These are phyloP conservation scores for Aspiorhynchus laticeps DNA, from an alignment of 2,113 vertebrate genomes.

Conservation along the genomic window DNA sequence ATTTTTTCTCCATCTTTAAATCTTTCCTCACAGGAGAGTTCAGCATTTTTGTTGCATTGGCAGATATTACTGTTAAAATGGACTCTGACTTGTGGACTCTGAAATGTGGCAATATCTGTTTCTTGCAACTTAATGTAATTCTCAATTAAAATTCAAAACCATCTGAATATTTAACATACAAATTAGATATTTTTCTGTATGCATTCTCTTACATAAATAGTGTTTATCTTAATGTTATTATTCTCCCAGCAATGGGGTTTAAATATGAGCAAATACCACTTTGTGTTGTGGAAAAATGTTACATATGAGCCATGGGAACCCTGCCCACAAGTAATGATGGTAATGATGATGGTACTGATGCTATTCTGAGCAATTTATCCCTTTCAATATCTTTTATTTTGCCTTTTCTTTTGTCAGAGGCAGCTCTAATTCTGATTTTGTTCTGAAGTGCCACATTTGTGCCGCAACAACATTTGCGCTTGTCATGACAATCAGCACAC, in stretches of 20 bases:
- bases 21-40: neutral
- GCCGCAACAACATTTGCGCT: neutral
- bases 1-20: neutral
- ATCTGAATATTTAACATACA: neutral
- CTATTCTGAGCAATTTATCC: neutral
- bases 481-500: constrained; percentile 6
- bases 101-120: neutral
- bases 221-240: neutral
- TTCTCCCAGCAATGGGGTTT: neutral
- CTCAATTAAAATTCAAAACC: neutral
- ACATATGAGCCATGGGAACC: neutral
- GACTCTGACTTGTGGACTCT: neutral
- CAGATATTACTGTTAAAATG: neutral
- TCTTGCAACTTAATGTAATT: neutral
- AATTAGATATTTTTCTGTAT: neutral
- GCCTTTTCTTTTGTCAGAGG: neutral
- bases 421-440: neutral
- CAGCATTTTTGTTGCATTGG: neutral
- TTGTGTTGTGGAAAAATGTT: neutral
- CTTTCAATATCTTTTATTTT: neutral
- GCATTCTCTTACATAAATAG: neutral
- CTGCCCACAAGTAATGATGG: neutral
- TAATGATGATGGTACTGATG: neutral
- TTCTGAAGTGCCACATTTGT: neutral
- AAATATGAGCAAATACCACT: neutral